A percentile compares a stretch with the other conserved stretches of the same genome.
Conservation (phyloP, 2,113 vertebrate genomes). For the Anolis carolinensis region DNA sequence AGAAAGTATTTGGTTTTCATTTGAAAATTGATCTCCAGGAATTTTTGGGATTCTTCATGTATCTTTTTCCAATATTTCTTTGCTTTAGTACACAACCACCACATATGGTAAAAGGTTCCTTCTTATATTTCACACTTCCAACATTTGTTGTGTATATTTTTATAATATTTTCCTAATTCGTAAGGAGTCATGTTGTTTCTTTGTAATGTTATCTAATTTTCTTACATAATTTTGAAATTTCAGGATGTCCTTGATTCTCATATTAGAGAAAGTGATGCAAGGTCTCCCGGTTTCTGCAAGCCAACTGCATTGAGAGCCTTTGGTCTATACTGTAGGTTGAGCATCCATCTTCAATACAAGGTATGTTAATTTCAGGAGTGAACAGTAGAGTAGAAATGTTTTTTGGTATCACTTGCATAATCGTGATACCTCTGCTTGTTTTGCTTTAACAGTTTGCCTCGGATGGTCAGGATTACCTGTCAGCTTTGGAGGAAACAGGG, state of each 20-base stretch:
- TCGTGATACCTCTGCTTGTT: background rate
- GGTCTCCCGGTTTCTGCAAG: conserved; percentile 55
- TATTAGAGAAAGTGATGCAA: conserved; percentile 66
- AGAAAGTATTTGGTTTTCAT: too few species aligned
- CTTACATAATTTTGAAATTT: conserved; percentile 22
- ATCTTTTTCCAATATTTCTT: too few species aligned
- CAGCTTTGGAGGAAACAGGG: conserved; percentile 78
- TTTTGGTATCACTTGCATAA: background rate
- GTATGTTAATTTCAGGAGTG: conserved; percentile 60
- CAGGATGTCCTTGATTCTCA: conserved; percentile 79
- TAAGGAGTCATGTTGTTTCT: background rate
- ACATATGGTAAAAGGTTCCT: too few species aligned
- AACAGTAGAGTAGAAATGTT: background rate
- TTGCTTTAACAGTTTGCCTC: conserved; percentile 75
- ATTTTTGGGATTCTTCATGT: too few species aligned
- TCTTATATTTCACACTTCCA: too few species aligned
- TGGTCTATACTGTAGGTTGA: conserved; percentile 78
- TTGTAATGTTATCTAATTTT: background rate
- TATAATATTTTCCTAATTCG: too few species aligned
- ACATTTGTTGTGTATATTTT: too few species aligned
- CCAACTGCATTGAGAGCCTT: conserved; percentile 82
- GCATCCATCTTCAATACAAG: conserved; percentile 85
- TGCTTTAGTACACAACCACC: too few species aligned
- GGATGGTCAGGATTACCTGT: conserved; percentile 80
- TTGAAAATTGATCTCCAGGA: too few species aligned